Base-by-base conservation (phyloP, 2,797 vertebrate genomes). In the Chanos chanos region DNA sequence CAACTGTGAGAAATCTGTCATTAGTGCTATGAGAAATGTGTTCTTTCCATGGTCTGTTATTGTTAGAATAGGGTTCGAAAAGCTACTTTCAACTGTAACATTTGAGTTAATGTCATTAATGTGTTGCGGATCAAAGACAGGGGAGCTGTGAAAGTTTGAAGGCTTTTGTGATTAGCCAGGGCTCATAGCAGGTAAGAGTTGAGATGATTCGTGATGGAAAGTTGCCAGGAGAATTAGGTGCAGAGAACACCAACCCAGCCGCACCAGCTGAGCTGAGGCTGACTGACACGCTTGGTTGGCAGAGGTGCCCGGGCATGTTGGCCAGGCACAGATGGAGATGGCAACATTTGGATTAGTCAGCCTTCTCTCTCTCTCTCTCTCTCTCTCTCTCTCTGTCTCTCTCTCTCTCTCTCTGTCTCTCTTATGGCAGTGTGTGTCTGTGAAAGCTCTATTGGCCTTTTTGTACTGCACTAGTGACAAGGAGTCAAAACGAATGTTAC, bases 271-370 rank as follows among this genome's bases (percentile, higher is more conserved):
- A 65, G 62, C 59, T 71, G 54, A 58, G 68, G 36, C 53, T 76
- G 71, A 67, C 58, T 76, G 66, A 71, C 61, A 61, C 12, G 37
- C 39, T 58, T 58, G 50, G 68, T 64, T 70, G 63, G 64, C 72
- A 71, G 30, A 19, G 19, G 50, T 10, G 27, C 21, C 40, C 50
- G 64, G 48, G 21, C 13, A 78, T 75, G 73, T 77, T 75, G 72
- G n/a, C 79, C 78, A 79, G 69, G 78, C 70, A 74, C 74, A 79
- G 86, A 83, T 72, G 81, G 80, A 82, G 72, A 81, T 81, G 79
- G 81, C 82, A 76, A 78, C 64, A 28, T 50, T 51, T 57, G 56
- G 71, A 59, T 73, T 69, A 51, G 72, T 72, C 75, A 65, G 63
- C 68, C 45, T 24, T 24, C 51, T 54, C 57, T 40, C n/a, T n/a